These are phyloP conservation scores for Oscheius onirici DNA, from an alignment of 2,888 invertebrate genomes.

Conservation along the genomic window DNA sequence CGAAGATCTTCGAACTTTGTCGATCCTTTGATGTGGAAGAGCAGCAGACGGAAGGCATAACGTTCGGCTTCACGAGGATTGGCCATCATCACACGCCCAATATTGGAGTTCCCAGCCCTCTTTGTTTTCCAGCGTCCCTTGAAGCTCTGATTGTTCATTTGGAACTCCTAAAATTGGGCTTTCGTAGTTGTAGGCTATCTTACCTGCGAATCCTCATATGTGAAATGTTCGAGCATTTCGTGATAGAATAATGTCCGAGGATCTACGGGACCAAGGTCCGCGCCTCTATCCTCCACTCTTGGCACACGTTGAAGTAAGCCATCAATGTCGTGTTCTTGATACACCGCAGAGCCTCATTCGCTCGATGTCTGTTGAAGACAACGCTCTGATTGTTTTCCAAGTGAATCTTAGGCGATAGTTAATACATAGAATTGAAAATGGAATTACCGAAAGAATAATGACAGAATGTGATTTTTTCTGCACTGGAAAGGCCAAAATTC, in stretches of 20 bases:
- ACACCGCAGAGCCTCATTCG: not conserved
- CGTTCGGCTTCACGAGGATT: not conserved
- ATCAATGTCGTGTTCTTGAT: not conserved
- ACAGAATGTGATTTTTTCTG: slow-evolving; percentile 33
- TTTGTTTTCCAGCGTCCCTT: not conserved
- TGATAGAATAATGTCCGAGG: not conserved
- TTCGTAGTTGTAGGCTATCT: not conserved
- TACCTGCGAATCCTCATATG: not conserved
- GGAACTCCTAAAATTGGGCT: too few relatives aligned
- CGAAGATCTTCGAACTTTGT: slow-evolving; percentile 13
- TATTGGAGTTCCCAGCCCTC: not conserved
- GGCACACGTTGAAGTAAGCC: not conserved
- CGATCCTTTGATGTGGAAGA: not conserved
- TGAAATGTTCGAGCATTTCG: not conserved
- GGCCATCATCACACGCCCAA: not conserved
- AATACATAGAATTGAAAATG: too few relatives aligned
- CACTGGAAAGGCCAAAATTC: slow-evolving; percentile 39
- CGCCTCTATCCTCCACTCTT: not conserved
- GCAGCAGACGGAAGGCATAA: not conserved
- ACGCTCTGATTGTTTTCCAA: slow-evolving; percentile 37
- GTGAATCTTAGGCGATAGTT: too few relatives aligned
- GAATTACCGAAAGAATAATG: not conserved
- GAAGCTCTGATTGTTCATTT: too few relatives aligned
- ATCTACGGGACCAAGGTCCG: not conserved
- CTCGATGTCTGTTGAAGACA: slow-evolving; percentile 6